Base-by-base conservation (phyloP, 2,113 vertebrate genomes). In the Cyrtonyx montezumae region DNA sequence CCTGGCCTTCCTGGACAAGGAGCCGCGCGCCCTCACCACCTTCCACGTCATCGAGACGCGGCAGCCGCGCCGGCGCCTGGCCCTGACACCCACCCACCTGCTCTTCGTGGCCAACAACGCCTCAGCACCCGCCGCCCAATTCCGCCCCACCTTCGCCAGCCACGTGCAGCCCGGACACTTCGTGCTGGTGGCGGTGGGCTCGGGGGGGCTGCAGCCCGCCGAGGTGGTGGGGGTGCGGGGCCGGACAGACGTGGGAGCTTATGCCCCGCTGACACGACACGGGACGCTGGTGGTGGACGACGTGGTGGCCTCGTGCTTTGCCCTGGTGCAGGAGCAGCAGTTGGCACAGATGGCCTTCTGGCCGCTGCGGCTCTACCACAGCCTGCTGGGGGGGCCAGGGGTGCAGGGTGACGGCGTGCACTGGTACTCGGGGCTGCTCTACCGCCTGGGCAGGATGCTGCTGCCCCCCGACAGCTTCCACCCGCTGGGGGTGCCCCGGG, bases 221-320 rank as follows among this genome's bases (percentile, higher is more conserved):
- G 93, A 96, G 4, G 98, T 99, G 62, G 97, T 95, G 14, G 96
- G 95, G 62, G 98, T 99, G 61, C 58, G 95, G 61, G 92, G 97
- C 36, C 96, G 51, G 11, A 97, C 96, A 68, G 98, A 98, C 30
- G 56, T 84, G 4, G 99, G 99, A 16, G 97, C 98, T 67, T 99
- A 98, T 0, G 99, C 99, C n/a, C 99, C 99, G 0, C 98, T 99
- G 43, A 99, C 99, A 0, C 97, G 97, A 87, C 99, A 99, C 0
- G 99, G 99, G 53, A 99, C 99, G 0, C 95, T 99, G 85, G 98
- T 99, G 95, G 99, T 99, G 75, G 98, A 99, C 0, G 98, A 98
- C 0, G 98, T 99, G 88, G 97, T 99, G 46, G 98, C 98, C 37
- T 99, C 99, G 10, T 99, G 99, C 97, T 99, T 99, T 0, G 99